Conservation (phyloP, 2,113 vertebrate species). For the Vireo altiloquus region DNA sequence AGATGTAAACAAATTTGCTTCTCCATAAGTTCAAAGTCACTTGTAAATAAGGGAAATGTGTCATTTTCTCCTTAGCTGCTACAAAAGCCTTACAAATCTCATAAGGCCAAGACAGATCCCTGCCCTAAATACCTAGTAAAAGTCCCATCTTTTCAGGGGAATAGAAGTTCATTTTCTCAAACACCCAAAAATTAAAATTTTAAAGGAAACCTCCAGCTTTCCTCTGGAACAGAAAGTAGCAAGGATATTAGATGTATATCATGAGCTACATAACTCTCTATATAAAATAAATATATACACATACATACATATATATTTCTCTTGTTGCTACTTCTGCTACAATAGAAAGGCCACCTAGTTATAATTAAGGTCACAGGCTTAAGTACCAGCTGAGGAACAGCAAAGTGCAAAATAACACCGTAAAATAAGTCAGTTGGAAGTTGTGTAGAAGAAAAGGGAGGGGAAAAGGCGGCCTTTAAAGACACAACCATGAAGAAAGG, state of each 20-base stretch:
- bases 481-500: background rate
- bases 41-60: conserved; percentile 42
- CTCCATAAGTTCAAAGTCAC: conserved; percentile 43
- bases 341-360: background rate
- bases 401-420: conserved; percentile 4
- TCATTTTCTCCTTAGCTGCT: background rate
- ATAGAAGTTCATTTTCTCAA: conserved; percentile 9
- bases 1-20: conserved; percentile 56
- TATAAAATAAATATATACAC: background rate
- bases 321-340: background rate
- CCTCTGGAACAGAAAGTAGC: background rate
- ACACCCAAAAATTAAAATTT: conserved; percentile 27
- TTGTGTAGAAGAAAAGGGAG: background rate
- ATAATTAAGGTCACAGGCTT: conserved; percentile 29
- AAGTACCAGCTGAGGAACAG: background rate
- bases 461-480: background rate
- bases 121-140: conserved; percentile 15
- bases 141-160: conserved; percentile 14
- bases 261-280: background rate
- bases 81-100: conserved; percentile 38
- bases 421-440: background rate
- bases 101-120: conserved; percentile 44
- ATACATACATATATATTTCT: background rate
- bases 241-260: background rate
- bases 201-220: conserved; percentile 20